Percentiles rank a stretch among this genome's conserved stretches.
Evolutionary conservation across 2,888 invertebrate genomes (phyloP).

Genomic region (Boloria selene): DNA sequence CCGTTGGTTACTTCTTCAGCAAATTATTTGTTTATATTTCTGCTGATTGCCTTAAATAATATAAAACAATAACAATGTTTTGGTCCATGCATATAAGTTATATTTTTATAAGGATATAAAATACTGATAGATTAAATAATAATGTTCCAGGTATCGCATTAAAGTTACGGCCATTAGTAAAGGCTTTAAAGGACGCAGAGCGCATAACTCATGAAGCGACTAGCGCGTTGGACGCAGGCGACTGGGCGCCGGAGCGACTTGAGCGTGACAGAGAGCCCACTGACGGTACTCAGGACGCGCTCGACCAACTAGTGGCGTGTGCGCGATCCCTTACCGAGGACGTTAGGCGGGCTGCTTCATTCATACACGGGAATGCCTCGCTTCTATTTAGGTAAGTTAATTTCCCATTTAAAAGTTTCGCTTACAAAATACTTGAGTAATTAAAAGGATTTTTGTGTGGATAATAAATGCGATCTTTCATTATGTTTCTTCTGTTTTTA

Average conservation of each 20-base stretch:
- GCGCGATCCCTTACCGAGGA: slow-evolving; percentile 94
- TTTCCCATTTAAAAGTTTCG: slow-evolving; percentile 1
- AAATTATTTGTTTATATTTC: no score
- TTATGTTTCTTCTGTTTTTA: no score
- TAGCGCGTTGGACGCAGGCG: slow-evolving; percentile 87
- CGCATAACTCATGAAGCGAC: slow-evolving; percentile 90
- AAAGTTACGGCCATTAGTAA: slow-evolving; percentile 90
- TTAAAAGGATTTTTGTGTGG: not conserved
- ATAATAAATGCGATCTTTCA: not conserved
- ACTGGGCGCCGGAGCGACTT: slow-evolving; percentile 89
- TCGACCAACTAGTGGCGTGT: slow-evolving; percentile 94
- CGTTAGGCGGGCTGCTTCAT: slow-evolving; percentile 93
- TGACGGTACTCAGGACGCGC: slow-evolving; percentile 87
- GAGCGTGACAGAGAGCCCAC: slow-evolving; percentile 77
- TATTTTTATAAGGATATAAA: no score
- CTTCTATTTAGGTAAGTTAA: slow-evolving; percentile 85
- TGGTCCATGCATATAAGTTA: no score
- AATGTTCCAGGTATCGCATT: slow-evolving; percentile 79
- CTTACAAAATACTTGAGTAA: not conserved
- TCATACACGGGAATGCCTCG: slow-evolving; percentile 93
- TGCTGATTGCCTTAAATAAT: no score
- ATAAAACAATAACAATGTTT: no score
- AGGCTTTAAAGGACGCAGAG: slow-evolving; percentile 90
- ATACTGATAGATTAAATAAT: not conserved
- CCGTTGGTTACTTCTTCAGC: no score